Evolutionary conservation across 2,113 vertebrate species (phyloP).

Genomic region (Burhinus bistriatus): DNA sequence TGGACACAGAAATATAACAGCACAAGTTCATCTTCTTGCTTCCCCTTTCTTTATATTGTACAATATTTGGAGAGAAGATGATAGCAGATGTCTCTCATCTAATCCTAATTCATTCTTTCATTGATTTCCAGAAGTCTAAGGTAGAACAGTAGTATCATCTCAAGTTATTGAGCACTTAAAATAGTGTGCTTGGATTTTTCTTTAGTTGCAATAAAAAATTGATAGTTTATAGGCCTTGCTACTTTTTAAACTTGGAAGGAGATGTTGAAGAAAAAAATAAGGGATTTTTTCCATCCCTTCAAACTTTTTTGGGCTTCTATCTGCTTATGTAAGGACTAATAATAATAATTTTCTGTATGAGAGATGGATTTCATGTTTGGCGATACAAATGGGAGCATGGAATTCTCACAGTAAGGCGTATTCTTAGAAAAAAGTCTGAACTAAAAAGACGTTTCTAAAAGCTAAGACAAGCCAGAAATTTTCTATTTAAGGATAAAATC

Average conservation of each 20-base stretch:
- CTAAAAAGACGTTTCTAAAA: constrained; percentile 11
- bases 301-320: neutral
- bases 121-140: constrained; percentile 37
- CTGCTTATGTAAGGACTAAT: neutral
- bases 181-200: neutral
- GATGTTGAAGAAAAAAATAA: neutral
- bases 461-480: neutral
- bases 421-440: neutral
- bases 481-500: constrained; percentile 29
- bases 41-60: constrained; percentile 10
- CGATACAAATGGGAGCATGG: neutral
- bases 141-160: neutral
- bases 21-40: neutral
- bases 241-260: neutral
- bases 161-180: constrained; percentile 7
- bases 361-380: neutral
- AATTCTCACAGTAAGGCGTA: neutral
- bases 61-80: constrained; percentile 13
- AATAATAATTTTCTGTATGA: neutral
- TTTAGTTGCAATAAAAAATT: neutral
- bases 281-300: neutral
- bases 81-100: neutral
- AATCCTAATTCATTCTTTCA: constrained; percentile 46
- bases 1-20: neutral
- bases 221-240: neutral